Conservation (phyloP, 2,888 invertebrate species). For the Neelides folsomi region DNA sequence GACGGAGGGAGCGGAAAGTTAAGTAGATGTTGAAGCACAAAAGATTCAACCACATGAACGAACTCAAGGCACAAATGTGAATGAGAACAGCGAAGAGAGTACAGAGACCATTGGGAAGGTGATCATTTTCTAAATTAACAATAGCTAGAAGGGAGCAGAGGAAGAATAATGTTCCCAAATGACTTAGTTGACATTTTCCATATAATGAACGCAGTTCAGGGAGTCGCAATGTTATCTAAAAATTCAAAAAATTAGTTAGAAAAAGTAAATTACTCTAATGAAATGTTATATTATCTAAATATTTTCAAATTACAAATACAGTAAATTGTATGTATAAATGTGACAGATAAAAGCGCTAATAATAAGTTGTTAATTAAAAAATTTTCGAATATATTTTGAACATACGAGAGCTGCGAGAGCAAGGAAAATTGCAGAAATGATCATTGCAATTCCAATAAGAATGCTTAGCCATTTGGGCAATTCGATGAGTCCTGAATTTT, state of each 20-base stretch:
- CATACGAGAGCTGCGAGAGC: conserved; percentile 30
- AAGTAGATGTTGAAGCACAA: conserved; percentile 33
- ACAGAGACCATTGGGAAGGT: conserved; percentile 21
- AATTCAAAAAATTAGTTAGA: neutral
- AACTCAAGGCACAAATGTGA: conserved; percentile 29
- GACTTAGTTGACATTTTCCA: conserved; percentile 33
- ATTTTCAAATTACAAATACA: too few relatives aligned
- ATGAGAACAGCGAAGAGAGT: conserved; percentile 29
- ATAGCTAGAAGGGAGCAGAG: conserved; percentile 26
- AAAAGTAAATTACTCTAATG: too few relatives aligned
- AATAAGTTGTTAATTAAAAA: neutral
- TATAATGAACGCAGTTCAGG: conserved; percentile 29
- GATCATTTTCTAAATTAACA: conserved; percentile 20
- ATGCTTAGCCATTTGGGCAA: conserved; percentile 16
- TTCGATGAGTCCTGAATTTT: conserved; percentile 1
- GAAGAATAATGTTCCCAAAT: conserved; percentile 29
- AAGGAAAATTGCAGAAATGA: conserved; percentile 29
- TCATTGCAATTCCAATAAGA: conserved; percentile 19
- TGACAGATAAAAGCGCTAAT: neutral
- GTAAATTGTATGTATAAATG: too few relatives aligned
- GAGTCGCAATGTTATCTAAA: conserved; percentile 24
- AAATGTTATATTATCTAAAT: too few relatives aligned
- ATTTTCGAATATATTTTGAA: conserved; percentile 1
- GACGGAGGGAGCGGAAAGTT: conserved; percentile 28
- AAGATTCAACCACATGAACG: conserved; percentile 32